These are phyloP conservation scores for Apotomis capreana DNA, from an alignment of 2,888 invertebrate genomes.

Conservation along the genomic window DNA sequence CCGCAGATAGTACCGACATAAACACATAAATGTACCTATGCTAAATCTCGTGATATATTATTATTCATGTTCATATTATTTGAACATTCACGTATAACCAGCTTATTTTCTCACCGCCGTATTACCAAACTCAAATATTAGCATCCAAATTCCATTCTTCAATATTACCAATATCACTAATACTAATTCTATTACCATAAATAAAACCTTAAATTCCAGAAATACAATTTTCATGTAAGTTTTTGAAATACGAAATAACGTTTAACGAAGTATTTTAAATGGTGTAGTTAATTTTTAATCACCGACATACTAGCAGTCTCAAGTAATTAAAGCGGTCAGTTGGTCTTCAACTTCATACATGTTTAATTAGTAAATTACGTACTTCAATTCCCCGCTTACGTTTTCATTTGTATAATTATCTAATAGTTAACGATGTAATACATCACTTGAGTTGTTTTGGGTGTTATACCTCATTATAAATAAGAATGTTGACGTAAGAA, in stretches of 20 bases:
- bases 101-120: slow-evolving; percentile 10
- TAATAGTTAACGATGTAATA: slow-evolving; percentile 14
- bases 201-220: slow-evolving; percentile 4
- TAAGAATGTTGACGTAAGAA: neutral
- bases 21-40: neutral
- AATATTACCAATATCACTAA: slow-evolving; percentile 7
- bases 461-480: neutral
- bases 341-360: slow-evolving; percentile 43
- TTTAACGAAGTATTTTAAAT: slow-evolving; percentile 6
- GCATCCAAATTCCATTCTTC: slow-evolving; percentile 4
- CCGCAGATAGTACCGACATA: neutral
- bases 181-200: slow-evolving; percentile 34
- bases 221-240: slow-evolving; percentile 1
- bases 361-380: slow-evolving; percentile 39
- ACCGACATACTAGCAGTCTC: slow-evolving; percentile 60
- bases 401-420: slow-evolving; percentile 22
- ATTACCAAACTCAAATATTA: slow-evolving; percentile 2
- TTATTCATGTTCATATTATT: slow-evolving; percentile 18
- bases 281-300: slow-evolving; percentile 71
- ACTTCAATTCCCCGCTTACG: slow-evolving; percentile 29
- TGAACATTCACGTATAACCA: slow-evolving; percentile 1
- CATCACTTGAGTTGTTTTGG: neutral
- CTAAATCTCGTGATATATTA: slow-evolving; percentile 1
- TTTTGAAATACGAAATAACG: neutral
- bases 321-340: slow-evolving; percentile 59